A percentile compares a stretch with the other conserved stretches of the same genome.
Evolutionary conservation across 2,797 vertebrate species (phyloP).

Genomic region (Natrix natrix): DNA sequence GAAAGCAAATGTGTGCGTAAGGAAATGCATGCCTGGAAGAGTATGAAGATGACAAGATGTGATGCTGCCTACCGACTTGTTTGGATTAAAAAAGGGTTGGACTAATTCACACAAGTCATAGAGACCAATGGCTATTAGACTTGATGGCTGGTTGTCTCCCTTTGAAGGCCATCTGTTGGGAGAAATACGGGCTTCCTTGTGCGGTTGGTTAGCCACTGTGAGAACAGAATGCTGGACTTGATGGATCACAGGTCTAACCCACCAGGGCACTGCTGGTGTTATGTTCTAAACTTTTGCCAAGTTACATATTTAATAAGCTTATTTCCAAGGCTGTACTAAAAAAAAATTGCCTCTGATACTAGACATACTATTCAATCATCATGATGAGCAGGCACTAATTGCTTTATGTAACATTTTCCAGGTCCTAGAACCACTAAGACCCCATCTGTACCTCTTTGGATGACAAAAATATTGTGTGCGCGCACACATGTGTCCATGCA

Average conservation of each 20-base stretch:
- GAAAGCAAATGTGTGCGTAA: neutral
- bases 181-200: neutral
- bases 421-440: neutral
- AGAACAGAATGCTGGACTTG: neutral
- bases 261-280: neutral
- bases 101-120: neutral
- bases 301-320: neutral
- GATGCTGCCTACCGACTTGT: neutral
- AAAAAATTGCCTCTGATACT: neutral
- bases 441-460: neutral
- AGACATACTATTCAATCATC: neutral
- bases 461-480: neutral
- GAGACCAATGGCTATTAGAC: neutral
- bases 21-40: neutral
- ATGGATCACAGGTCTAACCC: neutral
- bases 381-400: neutral
- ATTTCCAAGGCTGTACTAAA: neutral
- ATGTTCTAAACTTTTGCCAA: neutral
- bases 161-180: neutral
- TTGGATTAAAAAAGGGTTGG: neutral
- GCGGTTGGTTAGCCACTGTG: neutral
- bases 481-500: neutral
- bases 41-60: too few species aligned
- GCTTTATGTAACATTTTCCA: neutral
- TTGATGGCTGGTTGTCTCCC: neutral